Percentiles rank a stretch among this genome's conserved stretches.
Evolutionary conservation across 2,888 invertebrate genomes (phyloP).

Genomic region (Cepaea hortensis): DNA sequence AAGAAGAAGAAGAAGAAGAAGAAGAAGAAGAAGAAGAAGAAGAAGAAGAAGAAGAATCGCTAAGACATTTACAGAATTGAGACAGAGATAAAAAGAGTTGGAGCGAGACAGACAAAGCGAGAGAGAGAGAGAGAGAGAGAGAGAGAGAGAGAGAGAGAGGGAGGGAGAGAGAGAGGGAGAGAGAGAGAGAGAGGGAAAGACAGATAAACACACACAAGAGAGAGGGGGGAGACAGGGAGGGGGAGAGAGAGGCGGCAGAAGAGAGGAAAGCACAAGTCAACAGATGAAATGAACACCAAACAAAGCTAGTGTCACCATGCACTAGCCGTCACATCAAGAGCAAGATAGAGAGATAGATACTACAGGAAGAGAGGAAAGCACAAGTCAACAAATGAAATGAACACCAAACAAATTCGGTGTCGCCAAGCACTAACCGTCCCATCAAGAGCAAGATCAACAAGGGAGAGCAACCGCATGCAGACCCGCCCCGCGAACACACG

Average conservation of each 20-base stretch:
- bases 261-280: too few species aligned
- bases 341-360: too few species aligned
- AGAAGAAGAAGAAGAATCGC: background rate
- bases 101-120: background rate
- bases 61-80: background rate
- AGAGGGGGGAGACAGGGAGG: background rate
- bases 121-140: background rate
- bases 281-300: too few species aligned
- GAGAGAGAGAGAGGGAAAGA: background rate
- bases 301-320: too few species aligned
- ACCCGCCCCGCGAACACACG: background rate
- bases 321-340: too few species aligned
- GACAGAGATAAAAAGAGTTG: background rate
- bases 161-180: background rate
- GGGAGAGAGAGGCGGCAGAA: background rate
- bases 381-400: too few species aligned
- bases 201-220: background rate
- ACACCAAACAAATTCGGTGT: too few species aligned
- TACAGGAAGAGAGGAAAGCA: too few species aligned
- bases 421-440: too few species aligned
- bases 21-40: slow-evolving; percentile 43
- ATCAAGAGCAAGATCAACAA: too few species aligned
- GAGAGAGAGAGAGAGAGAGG: background rate
- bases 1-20: slow-evolving; percentile 49
- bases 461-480: too few species aligned